Evolutionary conservation across 2,797 vertebrate species (phyloP).

Genomic region (Podarcis siculus): DNA sequence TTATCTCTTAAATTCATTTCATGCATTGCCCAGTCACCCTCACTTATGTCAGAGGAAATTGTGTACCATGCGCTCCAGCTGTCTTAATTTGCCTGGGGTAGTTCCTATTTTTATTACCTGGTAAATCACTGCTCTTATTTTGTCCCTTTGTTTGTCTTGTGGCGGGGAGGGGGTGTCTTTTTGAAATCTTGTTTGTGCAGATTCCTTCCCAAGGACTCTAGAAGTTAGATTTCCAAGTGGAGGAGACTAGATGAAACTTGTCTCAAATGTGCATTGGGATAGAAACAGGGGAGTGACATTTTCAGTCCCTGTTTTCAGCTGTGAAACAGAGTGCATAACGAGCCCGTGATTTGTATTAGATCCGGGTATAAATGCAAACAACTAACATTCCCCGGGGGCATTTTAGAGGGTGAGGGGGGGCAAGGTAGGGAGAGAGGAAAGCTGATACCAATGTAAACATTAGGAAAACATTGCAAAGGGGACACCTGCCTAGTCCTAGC

Average conservation of each 20-base stretch:
- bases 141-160: too few relatives aligned
- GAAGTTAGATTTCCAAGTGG: not conserved
- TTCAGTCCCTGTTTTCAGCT: not conserved
- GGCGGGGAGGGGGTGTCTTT: not conserved
- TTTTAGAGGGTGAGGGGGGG: not conserved
- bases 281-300: not conserved
- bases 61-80: too few relatives aligned
- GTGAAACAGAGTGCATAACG: not conserved
- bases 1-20: not conserved
- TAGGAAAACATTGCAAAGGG: not conserved
- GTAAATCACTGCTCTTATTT: too few relatives aligned
- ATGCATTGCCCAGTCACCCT: not conserved
- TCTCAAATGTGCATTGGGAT: not conserved
- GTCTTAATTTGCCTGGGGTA: too few relatives aligned
- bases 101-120: not conserved
- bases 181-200: not conserved
- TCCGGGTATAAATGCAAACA: not conserved
- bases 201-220: not conserved
- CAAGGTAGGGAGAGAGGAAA: not conserved
- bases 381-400: not conserved
- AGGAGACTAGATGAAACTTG: not conserved
- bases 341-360: not conserved
- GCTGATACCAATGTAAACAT: not conserved
- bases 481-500: not conserved
- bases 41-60: not conserved